Evolutionary conservation across 2,888 invertebrate species (phyloP).

Genomic region (Labia minor): DNA sequence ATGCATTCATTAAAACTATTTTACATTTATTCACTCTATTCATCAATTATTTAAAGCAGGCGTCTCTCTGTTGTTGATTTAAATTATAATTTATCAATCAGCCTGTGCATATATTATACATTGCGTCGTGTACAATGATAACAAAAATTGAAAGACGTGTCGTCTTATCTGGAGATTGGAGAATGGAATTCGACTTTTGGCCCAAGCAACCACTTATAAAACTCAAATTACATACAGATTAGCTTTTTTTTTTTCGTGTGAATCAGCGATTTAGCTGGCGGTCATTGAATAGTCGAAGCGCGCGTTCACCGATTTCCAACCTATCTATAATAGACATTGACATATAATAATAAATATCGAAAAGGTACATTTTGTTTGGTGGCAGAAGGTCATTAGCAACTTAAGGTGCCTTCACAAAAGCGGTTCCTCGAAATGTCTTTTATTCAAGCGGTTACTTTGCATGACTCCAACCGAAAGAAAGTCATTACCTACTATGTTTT

Average conservation of each 20-base stretch:
- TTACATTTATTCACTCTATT: slow-evolving; percentile 4
- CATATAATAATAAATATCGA: background rate
- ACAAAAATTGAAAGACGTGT: slow-evolving; percentile 1
- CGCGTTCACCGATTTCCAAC: background rate
- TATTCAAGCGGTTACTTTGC: background rate
- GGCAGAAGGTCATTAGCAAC: slow-evolving; percentile 13
- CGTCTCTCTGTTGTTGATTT: background rate
- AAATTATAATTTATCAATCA: slow-evolving; percentile 7
- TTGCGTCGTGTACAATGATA: background rate
- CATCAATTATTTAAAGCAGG: slow-evolving; percentile 1
- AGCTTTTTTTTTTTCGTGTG: background rate
- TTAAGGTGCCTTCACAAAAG: background rate
- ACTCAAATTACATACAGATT: slow-evolving; percentile 13
- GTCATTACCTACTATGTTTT: no score
- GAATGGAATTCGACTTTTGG: background rate
- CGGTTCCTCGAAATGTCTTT: background rate
- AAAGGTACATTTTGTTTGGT: background rate
- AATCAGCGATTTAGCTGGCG: background rate
- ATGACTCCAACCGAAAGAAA: background rate
- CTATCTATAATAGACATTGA: background rate
- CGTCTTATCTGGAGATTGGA: background rate
- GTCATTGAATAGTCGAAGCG: background rate
- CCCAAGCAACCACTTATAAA: background rate
- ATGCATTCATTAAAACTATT: slow-evolving; percentile 3
- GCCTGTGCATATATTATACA: background rate